phyloP scores from a whole-genome alignment of 2,888 invertebrate genomes.

The Nymphalis polychloros region DNA sequence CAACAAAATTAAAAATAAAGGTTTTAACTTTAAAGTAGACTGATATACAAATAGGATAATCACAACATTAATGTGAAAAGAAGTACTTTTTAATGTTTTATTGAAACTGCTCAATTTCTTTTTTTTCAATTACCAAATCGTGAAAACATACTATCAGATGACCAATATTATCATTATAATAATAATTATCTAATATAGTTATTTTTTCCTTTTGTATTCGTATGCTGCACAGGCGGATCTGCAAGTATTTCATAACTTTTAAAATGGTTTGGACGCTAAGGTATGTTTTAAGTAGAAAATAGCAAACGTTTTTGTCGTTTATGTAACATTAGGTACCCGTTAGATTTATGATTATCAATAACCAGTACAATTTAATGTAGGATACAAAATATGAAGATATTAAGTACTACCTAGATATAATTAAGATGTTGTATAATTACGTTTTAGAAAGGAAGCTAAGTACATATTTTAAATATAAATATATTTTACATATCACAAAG shows the following conservation, averaged over 20 bases:
- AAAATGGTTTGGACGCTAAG: slow-evolving; percentile 64
- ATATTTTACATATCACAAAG: too few species aligned
- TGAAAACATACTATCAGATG: not conserved
- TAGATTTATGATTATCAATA: not conserved
- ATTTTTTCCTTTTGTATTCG: slow-evolving; percentile 41
- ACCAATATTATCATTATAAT: not conserved
- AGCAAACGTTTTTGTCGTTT: slow-evolving; percentile 7
- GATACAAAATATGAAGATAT: not conserved
- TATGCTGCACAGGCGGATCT: slow-evolving; percentile 60
- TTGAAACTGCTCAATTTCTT: too few species aligned
- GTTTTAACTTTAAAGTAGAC: too few species aligned
- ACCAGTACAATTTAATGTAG: not conserved
- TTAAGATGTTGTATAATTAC: too few species aligned
- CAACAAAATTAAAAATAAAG: too few species aligned
- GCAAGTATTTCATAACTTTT: slow-evolving; percentile 42
- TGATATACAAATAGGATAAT: not conserved
- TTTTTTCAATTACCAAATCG: not conserved
- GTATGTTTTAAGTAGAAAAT: slow-evolving; percentile 51
- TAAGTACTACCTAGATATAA: too few species aligned
- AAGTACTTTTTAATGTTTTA: too few species aligned
- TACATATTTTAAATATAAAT: too few species aligned
- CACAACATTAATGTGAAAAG: too few species aligned
- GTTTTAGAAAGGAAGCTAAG: too few species aligned
- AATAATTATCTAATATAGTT: not conserved
- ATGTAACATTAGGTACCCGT: not conserved